Evolutionary conservation across 1,140 invertebrate genomes (phyloP).

Genomic region (Drosophila saltans): DNA sequence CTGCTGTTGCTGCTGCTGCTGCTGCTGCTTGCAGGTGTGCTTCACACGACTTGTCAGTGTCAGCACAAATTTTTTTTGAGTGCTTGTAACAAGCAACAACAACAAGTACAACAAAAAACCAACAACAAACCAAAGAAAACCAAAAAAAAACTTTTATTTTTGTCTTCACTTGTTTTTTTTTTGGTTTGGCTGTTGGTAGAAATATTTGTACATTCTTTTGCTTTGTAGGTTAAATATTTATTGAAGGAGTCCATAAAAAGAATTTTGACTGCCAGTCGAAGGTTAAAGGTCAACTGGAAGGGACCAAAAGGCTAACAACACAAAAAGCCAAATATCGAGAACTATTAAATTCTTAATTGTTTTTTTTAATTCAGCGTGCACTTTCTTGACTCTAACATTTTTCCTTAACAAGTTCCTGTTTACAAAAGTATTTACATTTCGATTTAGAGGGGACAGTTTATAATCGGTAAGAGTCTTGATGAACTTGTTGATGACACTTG

Average conservation of each 20-base stretch:
- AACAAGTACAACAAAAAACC: not conserved
- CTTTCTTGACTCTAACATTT: no score
- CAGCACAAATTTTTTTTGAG: constrained; percentile 53
- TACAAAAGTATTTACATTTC: no score
- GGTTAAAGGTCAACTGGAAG: constrained; percentile 8
- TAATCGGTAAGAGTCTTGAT: no score
- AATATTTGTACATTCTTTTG: constrained; percentile 29
- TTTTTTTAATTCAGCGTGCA: no score
- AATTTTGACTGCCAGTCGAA: constrained; percentile 33
- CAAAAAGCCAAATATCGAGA: no score
- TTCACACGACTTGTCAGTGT: constrained; percentile 81
- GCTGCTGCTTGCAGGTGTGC: constrained; percentile 70
- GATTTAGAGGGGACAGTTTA: no score
- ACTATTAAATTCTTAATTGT: no score
- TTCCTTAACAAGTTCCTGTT: no score
- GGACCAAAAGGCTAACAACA: not conserved
- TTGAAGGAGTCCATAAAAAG: constrained; percentile 21
- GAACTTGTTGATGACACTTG: no score
- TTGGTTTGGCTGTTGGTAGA: not conserved
- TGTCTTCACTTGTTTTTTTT: not conserved
- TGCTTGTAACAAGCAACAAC: constrained; percentile 26
- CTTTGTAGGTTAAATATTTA: constrained; percentile 51
- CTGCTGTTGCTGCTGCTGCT: not conserved
- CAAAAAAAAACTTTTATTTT: constrained; percentile 4
- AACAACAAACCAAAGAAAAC: not conserved